Evolutionary conservation across 2,113 vertebrate species (phyloP).

Genomic region (Trogon surrucura): DNA sequence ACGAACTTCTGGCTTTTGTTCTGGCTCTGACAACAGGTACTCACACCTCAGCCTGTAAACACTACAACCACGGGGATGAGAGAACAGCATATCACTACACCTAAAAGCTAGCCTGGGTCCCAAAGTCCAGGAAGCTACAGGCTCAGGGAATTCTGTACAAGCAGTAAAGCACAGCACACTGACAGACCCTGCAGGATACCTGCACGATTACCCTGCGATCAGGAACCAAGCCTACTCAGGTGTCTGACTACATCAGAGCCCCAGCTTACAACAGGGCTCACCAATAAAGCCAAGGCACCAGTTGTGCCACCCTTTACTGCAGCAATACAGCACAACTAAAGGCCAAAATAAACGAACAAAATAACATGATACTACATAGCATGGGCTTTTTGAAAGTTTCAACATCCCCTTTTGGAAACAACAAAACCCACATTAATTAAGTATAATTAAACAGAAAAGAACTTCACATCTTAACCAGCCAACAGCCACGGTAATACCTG

Average conservation of each 20-base stretch:
- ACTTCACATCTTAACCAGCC: not conserved
- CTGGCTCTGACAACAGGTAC: not conserved
- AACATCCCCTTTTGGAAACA: not conserved
- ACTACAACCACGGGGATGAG: rapidly evolving
- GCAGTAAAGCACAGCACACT: not conserved
- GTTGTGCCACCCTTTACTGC: not conserved
- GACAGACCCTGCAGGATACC: rapidly evolving
- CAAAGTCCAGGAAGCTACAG: not conserved
- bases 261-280: not conserved
- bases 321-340: not conserved
- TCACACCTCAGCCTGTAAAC: not conserved
- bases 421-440: not conserved
- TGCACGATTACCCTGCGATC: not conserved
- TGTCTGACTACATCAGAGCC: not conserved
- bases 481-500: not conserved
- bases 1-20: not conserved
- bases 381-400: not conserved
- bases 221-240: not conserved
- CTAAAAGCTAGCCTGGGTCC: not conserved
- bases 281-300: not conserved
- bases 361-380: rapidly evolving
- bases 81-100: not conserved
- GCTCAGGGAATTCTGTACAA: not conserved
- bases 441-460: not conserved
- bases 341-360: not conserved